Evolutionary conservation across 2,888 invertebrate genomes (phyloP), one percentile per base, ranked within the genome.

Genomic region (Netelia melanura): DNA sequence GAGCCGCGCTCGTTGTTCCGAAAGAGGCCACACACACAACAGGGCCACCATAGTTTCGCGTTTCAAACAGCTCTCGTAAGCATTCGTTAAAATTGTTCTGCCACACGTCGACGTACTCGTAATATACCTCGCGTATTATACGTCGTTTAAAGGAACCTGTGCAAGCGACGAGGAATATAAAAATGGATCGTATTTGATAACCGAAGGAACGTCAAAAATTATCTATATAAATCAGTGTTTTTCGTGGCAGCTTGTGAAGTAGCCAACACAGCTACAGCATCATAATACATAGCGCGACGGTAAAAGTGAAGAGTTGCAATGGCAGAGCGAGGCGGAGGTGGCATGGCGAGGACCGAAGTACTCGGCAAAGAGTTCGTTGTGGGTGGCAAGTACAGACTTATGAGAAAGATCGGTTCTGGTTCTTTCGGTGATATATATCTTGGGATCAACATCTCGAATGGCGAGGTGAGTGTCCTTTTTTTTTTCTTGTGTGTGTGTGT

Each of bases 351-450:
- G 84, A 83, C 88, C 81, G 87, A 77, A 85, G 68, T 71, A 84
- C 85, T 86, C 81, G 85, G 81, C 71, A 95, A 95, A 94, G 95
- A 98, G 94, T 96, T 97, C 94, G 96, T 98, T 94, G 97, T 98
- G 94, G 98, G 97, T 94, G 97, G 97, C 92, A 98, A 97, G 95
- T 99, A 98, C 95, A 97, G 98, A 94, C 96, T 99, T 93, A 97
- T 98, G 94, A 96, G 98, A 91, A 99, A 98, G 96, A 98, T 99
- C 94, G 98, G 99, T 92, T 98, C 98, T 95, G 99, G 99, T 90
- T 99, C 99, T 89, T 99, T 99, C 94, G 99, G 99, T 93, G 99
- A 99, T 95, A 99, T 99, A 94, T 99, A 98, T 95, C 95, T 99
- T 94, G 99, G 98, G 89, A 97, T 98, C 95, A 97, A 98, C 95